Evolutionary conservation across 2,888 invertebrate genomes (phyloP), one percentile per base, ranked within the genome.

Genomic region (Clepsis dumicolana): DNA sequence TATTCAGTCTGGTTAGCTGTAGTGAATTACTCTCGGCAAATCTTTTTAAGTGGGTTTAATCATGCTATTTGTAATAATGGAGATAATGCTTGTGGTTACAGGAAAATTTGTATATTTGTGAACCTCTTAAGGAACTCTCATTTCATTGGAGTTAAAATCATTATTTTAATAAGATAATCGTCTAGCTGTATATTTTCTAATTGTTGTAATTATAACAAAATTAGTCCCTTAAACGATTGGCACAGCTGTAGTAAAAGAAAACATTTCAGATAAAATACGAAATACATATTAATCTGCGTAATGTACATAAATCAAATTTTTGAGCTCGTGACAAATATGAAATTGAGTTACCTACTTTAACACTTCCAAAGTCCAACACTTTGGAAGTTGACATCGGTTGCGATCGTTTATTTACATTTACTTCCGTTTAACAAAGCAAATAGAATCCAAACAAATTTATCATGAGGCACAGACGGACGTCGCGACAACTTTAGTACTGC

Each of bases 121-220:
- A 48, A 48, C 14, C n/a, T 52, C n/a, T n/a, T 21, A 48, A n/a
- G 48, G 52, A 68, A 59, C 50, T 41, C 63, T 59, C 57, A 59
- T 32, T 52, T n/a, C 14, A 3, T 27, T 1, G 16, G 41, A 48
- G 59, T 68, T 68, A 59, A 32, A n/a, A 32, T n/a, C 18, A 59
- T 64, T 68, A 68, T 25, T 52, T 44, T 59, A 63, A 53, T 38
- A n/a, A 32, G 56, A 12, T 21, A 63, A 57, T 68, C 41, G 44
- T 24, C 29, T 50, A 50, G 48, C 18, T 4, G 52, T 25, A 53
- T 8, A 18, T 16, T 8, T 32, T 41, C 44, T 65, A 52, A 54
- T 27, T 14, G 14, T 29, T 21, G 10, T 61, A 32, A 61, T 66
- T 61, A 54, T 44, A n/a, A 2, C n/a, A 4, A 21, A 52, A 52